Conservation (phyloP, 1,140 invertebrate species). For the Zophobas atratus region DNA sequence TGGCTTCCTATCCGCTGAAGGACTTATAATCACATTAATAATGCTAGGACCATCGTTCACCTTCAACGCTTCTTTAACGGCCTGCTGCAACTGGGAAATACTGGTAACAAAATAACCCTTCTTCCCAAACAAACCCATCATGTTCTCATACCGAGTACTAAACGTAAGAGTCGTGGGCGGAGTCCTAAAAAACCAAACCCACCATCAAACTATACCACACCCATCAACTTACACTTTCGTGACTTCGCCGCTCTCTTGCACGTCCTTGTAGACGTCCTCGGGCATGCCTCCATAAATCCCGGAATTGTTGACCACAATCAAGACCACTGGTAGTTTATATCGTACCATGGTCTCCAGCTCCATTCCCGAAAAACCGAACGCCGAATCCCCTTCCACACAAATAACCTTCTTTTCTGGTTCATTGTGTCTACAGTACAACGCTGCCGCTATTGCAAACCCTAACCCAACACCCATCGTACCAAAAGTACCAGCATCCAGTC, state of each 20-base stretch:
- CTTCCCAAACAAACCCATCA: slow-evolving; percentile 89
- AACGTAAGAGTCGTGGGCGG: slow-evolving; percentile 86
- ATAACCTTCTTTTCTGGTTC: slow-evolving; percentile 87
- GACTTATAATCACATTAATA: slow-evolving; percentile 93
- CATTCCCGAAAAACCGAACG: slow-evolving; percentile 98
- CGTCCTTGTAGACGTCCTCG: slow-evolving; percentile 79
- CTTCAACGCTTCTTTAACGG: slow-evolving; percentile 78
- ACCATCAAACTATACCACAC: slow-evolving; percentile 28
- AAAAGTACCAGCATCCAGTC: slow-evolving; percentile 93
- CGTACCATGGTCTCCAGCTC: slow-evolving; percentile 97
- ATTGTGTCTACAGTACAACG: slow-evolving; percentile 88
- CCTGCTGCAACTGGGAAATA: slow-evolving; percentile 80
- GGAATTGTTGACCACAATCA: slow-evolving; percentile 96
- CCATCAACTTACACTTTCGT: slow-evolving; percentile 73
- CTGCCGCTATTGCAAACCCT: slow-evolving; percentile 94
- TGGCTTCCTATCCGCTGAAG: slow-evolving; percentile 89
- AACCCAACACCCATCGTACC: slow-evolving; percentile 94
- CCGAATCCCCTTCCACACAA: slow-evolving; percentile 94
- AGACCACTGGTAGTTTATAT: slow-evolving; percentile 92
- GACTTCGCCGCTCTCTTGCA: slow-evolving; percentile 78
- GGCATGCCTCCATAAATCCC: slow-evolving; percentile 93
- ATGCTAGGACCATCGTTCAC: slow-evolving; percentile 84
- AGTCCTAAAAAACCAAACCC: slow-evolving; percentile 74
- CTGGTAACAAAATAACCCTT: slow-evolving; percentile 86
- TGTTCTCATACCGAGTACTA: slow-evolving; percentile 89